Conservation (phyloP, 92 coral and sea anemone species). For the Bergia sp. region DNA sequence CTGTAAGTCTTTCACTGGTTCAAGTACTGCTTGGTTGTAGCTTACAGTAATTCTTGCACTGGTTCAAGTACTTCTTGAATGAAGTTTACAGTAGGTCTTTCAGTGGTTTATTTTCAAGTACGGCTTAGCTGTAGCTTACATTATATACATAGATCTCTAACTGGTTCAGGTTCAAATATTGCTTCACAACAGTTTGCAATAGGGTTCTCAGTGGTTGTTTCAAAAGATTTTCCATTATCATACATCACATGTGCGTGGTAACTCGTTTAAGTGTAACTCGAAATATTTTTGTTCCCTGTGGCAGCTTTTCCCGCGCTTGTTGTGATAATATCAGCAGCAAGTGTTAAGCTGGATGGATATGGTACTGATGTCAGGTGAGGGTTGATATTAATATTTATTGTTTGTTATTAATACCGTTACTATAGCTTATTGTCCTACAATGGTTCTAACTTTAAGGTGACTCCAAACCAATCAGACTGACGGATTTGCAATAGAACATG, state of each 20-base stretch:
- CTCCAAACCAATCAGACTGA: no score
- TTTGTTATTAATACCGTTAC: background rate
- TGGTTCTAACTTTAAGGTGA: no score
- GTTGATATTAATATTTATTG: background rate
- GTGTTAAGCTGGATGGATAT: slow-evolving; percentile 65
- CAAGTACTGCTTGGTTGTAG: slow-evolving; percentile 51
- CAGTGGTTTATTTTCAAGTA: background rate
- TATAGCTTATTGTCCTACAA: no score
- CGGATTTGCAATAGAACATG: no score
- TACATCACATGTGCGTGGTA: background rate
- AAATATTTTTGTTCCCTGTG: background rate
- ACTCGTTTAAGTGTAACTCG: background rate
- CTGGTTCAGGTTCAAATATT: background rate
- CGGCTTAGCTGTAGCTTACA: no score
- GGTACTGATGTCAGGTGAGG: slow-evolving; percentile 69
- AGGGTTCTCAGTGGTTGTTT: no score
- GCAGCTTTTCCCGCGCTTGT: slow-evolving; percentile 71
- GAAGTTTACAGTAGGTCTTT: slow-evolving; percentile 63
- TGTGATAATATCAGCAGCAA: slow-evolving; percentile 65
- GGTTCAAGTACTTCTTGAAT: slow-evolving; percentile 49
- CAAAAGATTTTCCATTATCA: background rate
- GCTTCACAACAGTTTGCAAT: no score
- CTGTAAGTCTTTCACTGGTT: slow-evolving; percentile 10
- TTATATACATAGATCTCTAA: no score
- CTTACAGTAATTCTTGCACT: slow-evolving; percentile 55